Evolutionary conservation across 2,797 vertebrate species (phyloP).

Genomic region (Sphenodon punctatus): DNA sequence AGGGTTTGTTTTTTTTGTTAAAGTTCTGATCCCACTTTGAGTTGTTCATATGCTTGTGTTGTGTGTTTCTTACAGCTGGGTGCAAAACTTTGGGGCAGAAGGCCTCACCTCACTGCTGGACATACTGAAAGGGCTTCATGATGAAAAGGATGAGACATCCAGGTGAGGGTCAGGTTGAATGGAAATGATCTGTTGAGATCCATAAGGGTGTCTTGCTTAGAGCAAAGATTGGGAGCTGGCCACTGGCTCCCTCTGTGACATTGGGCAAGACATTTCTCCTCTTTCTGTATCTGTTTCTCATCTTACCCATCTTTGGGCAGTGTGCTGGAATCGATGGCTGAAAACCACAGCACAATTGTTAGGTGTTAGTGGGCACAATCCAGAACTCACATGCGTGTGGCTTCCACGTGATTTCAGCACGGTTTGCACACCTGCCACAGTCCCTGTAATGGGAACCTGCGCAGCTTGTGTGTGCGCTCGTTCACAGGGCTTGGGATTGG

Average conservation of each 20-base stretch:
- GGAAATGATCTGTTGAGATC: background rate
- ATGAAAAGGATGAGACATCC: conserved; percentile 81
- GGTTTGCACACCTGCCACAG: too few species aligned
- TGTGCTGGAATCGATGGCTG: background rate
- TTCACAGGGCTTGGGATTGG: too few species aligned
- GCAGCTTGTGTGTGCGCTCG: too few species aligned
- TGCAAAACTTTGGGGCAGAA: conserved; percentile 91
- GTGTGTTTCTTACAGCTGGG: conserved; percentile 81
- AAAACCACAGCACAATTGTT: too few species aligned
- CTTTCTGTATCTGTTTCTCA: background rate
- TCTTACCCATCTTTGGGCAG: background rate
- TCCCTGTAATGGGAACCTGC: too few species aligned
- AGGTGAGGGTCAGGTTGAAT: conserved; percentile 46
- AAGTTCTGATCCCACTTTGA: background rate
- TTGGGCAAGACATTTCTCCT: too few species aligned
- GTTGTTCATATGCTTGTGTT: background rate
- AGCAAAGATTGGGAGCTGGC: background rate
- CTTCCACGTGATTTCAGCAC: too few species aligned
- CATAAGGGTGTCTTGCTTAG: background rate
- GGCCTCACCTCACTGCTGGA: conserved; percentile 84
- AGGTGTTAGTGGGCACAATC: too few species aligned
- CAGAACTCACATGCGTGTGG: too few species aligned
- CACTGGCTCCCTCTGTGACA: too few species aligned
- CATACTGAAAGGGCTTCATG: conserved; percentile 84
- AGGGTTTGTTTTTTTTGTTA: background rate